A percentile compares a stretch with the other conserved stretches of the same genome.
Evolutionary conservation across 2,888 invertebrate species (phyloP).

Genomic region (Plemyria rubiginata): DNA sequence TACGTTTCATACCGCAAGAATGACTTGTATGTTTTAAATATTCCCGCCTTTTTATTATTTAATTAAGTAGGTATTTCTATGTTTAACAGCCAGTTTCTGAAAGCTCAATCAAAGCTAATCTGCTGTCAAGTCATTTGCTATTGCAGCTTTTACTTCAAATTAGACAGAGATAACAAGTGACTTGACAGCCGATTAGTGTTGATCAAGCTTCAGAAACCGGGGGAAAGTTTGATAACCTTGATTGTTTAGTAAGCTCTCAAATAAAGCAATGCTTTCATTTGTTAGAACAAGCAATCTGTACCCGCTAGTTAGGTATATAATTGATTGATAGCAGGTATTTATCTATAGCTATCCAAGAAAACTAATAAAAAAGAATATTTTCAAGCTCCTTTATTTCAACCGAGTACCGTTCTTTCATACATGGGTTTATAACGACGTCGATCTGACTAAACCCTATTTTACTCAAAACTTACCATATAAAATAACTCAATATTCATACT

Average conservation of each 20-base stretch:
- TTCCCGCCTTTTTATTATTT: too few relatives aligned
- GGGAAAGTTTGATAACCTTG: too few relatives aligned
- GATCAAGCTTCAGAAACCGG: too few relatives aligned
- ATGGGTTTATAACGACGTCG: conserved; percentile 31
- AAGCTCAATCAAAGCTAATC: too few relatives aligned
- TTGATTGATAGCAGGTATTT: background rate
- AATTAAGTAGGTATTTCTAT: too few relatives aligned
- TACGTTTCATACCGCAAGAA: too few relatives aligned
- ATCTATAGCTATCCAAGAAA: background rate
- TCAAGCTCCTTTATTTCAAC: conserved; percentile 82
- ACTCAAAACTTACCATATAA: conserved; percentile 6
- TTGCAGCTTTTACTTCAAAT: too few relatives aligned
- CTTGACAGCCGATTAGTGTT: too few relatives aligned
- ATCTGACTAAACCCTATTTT: conserved; percentile 20
- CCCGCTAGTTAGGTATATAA: background rate
- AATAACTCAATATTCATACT: conserved; percentile 6
- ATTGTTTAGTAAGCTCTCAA: background rate
- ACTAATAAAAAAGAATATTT: conserved; percentile 38
- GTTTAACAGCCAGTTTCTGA: too few relatives aligned
- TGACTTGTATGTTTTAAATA: too few relatives aligned
- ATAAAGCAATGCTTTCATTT: background rate
- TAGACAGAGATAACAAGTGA: too few relatives aligned
- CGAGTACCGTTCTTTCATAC: conserved; percentile 55
- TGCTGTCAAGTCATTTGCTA: too few relatives aligned
- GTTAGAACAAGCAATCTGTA: background rate